These are phyloP conservation scores for Aphelenchoides avenae DNA, from an alignment of 1,140 invertebrate genomes.

Conservation along the genomic window DNA sequence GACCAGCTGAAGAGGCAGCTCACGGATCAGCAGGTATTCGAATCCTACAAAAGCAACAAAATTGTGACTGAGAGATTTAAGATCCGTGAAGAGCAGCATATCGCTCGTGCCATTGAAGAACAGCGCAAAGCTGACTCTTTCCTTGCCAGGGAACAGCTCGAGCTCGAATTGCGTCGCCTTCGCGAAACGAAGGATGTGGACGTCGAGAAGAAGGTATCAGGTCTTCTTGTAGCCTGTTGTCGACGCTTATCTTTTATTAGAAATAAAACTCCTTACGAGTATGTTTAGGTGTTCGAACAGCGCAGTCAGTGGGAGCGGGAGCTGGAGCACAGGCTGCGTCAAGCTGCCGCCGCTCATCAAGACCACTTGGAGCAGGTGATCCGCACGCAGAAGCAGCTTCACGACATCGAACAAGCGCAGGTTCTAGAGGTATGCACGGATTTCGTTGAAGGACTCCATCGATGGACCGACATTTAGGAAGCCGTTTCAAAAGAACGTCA, in stretches of 20 bases:
- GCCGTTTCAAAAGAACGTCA: conserved; percentile 66
- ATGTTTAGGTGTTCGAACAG: conserved; percentile 53
- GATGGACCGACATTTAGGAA: conserved; percentile 34
- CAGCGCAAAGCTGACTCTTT: conserved; percentile 43
- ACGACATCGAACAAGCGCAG: conserved; percentile 67
- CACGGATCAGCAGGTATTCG: conserved; percentile 60
- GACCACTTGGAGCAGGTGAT: conserved; percentile 76
- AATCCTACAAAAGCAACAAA: not conserved
- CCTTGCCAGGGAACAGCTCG: conserved; percentile 28
- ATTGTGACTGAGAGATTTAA: too few relatives aligned
- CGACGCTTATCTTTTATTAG: not conserved
- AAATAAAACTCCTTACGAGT: conserved; percentile 14
- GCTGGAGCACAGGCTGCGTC: conserved; percentile 71
- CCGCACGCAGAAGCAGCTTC: conserved; percentile 69
- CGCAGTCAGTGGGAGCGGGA: conserved; percentile 70
- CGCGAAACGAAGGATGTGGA: conserved; percentile 10
- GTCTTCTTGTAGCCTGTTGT: conserved; percentile 30
- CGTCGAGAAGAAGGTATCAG: conserved; percentile 63
- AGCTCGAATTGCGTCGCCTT: conserved; percentile 37
- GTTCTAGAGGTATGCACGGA: conserved; percentile 65
- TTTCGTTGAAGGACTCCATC: not conserved
- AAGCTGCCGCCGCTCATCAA: conserved; percentile 75
- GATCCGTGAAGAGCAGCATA: conserved; percentile 49
- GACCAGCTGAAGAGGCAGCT: conserved; percentile 64
- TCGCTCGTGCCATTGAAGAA: conserved; percentile 47